phyloP scores from a whole-genome alignment of 2,113 vertebrate genomes.

The Saccopteryx bilineata region DNA sequence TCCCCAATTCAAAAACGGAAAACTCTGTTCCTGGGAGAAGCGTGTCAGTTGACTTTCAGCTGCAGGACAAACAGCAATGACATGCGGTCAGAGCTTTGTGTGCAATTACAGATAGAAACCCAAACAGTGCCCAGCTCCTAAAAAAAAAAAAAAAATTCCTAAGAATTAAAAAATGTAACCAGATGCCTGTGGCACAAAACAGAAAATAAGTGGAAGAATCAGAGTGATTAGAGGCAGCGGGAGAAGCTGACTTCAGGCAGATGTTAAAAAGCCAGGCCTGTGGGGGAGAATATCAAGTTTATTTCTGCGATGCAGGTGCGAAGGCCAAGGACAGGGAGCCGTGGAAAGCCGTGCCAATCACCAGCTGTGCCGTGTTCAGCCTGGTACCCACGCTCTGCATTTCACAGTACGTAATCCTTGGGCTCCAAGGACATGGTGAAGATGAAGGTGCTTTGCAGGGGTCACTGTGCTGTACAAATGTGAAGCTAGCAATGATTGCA shows the following conservation, averaged over 20 bases:
- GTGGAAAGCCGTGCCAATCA: accelerated
- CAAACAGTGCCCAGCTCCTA: not conserved
- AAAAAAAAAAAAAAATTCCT: not conserved
- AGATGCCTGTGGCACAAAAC: conserved; percentile 26
- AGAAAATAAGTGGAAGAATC: conserved; percentile 64
- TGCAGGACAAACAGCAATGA: not conserved
- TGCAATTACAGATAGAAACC: not conserved
- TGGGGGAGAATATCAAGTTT: not conserved
- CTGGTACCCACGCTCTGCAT: not conserved
- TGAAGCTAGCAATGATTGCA: accelerated
- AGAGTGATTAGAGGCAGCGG: conserved; percentile 44
- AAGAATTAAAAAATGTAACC: conserved; percentile 2
- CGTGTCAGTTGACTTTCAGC: not conserved
- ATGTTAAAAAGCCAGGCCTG: conserved; percentile 7
- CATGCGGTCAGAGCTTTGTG: not conserved
- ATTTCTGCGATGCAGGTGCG: not conserved
- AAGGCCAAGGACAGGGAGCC: not conserved
- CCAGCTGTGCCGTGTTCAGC: accelerated
- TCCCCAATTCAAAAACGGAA: not conserved
- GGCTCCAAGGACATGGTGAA: not conserved
- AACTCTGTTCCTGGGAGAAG: not conserved
- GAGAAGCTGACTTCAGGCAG: conserved; percentile 26
- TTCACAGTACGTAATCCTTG: not conserved
- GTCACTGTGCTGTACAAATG: accelerated
- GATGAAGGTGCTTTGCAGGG: not conserved